Percentiles rank a stretch among this genome's conserved stretches.
Conservation (phyloP, 2,113 vertebrate genomes). For the Silurus glanis region DNA sequence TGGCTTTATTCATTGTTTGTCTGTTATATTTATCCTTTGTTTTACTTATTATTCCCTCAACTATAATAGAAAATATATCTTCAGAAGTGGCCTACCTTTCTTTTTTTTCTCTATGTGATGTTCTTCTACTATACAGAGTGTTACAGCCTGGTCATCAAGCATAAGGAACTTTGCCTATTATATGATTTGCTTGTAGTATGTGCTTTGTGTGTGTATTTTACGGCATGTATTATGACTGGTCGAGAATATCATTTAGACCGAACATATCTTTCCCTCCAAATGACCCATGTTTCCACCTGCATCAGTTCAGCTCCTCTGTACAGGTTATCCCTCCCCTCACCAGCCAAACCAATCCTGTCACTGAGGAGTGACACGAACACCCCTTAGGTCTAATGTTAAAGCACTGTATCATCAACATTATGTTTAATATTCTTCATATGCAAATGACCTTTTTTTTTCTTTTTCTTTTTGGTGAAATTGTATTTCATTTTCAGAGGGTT, state of each 20-base stretch:
- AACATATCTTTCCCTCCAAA: constrained; percentile 29
- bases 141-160: constrained; percentile 62
- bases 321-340: constrained; percentile 47
- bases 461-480: constrained; percentile 35
- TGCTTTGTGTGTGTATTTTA: constrained; percentile 58
- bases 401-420: constrained; percentile 55
- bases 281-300: constrained; percentile 46
- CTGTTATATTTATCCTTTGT: constrained; percentile 70
- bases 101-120: constrained; percentile 68
- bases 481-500: constrained; percentile 51
- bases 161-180: constrained; percentile 54
- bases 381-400: constrained; percentile 41
- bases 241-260: constrained; percentile 32
- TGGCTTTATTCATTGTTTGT: constrained; percentile 70
- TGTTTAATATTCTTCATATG: constrained; percentile 61
- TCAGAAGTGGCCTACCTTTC: constrained; percentile 79
- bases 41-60: constrained; percentile 69
- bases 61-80: constrained; percentile 78
- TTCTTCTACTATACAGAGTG: constrained; percentile 73
- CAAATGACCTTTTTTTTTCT: constrained; percentile 31
- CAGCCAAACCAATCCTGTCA: constrained; percentile 50
- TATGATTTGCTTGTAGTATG: constrained; percentile 60
- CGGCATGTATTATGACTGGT: constrained; percentile 63
- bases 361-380: constrained; percentile 32
- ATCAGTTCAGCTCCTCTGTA: constrained; percentile 54